A percentile compares a stretch with the other conserved stretches of the same genome.
Conservation (phyloP, 1,140 invertebrate genomes). For the Drosophila subobscura region DNA sequence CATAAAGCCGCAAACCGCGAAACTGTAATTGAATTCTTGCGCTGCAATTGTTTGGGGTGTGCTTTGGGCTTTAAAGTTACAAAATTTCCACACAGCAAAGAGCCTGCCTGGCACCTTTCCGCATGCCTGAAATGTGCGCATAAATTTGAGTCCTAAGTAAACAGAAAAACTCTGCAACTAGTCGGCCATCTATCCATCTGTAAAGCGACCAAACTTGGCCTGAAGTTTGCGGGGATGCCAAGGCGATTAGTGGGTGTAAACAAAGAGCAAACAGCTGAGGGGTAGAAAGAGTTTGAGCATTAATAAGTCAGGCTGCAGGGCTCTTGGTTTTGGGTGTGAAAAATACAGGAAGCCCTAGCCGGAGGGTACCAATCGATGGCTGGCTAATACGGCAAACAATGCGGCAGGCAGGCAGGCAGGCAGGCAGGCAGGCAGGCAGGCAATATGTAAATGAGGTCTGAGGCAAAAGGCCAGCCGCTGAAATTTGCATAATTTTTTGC, state of each 20-base stretch:
- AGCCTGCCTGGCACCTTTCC: no score
- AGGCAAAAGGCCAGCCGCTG: conserved; percentile 35
- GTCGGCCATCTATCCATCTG: conserved; percentile 13
- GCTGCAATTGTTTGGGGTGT: neutral
- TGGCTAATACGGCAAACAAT: conserved; percentile 69
- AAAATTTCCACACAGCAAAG: no score
- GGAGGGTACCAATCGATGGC: conserved; percentile 32
- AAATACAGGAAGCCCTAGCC: conserved; percentile 51
- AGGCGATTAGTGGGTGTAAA: conserved; percentile 8
- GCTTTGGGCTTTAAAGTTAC: conserved; percentile 1
- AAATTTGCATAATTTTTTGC: conserved; percentile 67
- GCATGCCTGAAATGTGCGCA: no score
- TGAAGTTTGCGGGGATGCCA: conserved; percentile 30
- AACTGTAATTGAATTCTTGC: neutral
- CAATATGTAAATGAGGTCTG: conserved; percentile 65
- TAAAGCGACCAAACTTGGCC: conserved; percentile 18
- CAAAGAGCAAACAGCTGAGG: conserved; percentile 24
- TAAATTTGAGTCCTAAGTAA: conserved; percentile 39
- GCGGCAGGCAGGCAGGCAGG: no score
- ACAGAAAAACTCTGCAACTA: conserved; percentile 20
- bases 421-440: no score
- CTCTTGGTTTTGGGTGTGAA: conserved; percentile 29
- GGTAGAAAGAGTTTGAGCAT: conserved; percentile 55
- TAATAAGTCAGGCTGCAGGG: conserved; percentile 63
- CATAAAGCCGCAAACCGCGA: conserved; percentile 19